Conservation (phyloP, 1,140 invertebrate genomes). For the Chrysomallon squamiferum region DNA sequence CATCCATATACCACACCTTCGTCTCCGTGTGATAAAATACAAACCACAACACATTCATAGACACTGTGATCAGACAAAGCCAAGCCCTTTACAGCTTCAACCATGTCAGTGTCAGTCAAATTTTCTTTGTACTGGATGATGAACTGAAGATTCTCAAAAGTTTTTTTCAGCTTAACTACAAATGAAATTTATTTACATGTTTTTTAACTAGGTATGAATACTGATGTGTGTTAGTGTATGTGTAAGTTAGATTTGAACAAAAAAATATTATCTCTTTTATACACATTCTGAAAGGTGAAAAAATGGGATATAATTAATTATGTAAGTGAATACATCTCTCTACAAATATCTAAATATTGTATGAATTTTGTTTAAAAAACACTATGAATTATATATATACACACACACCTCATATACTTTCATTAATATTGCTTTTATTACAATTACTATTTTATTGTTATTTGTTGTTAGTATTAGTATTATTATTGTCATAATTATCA, state of each 20-base stretch:
- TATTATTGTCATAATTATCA: background rate
- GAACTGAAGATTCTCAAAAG: slow-evolving; percentile 40
- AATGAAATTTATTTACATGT: slow-evolving; percentile 9
- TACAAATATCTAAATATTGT: no score
- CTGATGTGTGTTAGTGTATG: background rate
- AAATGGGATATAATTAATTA: no score
- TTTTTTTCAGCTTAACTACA: slow-evolving; percentile 35
- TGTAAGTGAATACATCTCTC: no score
- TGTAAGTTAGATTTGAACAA: background rate
- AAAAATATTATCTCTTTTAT: no score
- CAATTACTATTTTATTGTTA: background rate
- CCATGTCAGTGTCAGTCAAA: slow-evolving; percentile 23
- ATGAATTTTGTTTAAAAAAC: no score
- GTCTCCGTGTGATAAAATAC: slow-evolving; percentile 55
- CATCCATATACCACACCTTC: slow-evolving; percentile 45
- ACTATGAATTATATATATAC: no score
- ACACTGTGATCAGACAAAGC: slow-evolving; percentile 25
- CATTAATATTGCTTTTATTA: background rate
- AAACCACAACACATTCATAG: slow-evolving; percentile 49
- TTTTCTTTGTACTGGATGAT: slow-evolving; percentile 14
- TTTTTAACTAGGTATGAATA: no score
- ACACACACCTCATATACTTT: no score
- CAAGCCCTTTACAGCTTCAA: background rate
- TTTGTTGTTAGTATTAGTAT: background rate
- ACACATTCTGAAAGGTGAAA: no score